Base-by-base conservation (phyloP, 2,113 vertebrate genomes). In the Terrapene triunguis region DNA sequence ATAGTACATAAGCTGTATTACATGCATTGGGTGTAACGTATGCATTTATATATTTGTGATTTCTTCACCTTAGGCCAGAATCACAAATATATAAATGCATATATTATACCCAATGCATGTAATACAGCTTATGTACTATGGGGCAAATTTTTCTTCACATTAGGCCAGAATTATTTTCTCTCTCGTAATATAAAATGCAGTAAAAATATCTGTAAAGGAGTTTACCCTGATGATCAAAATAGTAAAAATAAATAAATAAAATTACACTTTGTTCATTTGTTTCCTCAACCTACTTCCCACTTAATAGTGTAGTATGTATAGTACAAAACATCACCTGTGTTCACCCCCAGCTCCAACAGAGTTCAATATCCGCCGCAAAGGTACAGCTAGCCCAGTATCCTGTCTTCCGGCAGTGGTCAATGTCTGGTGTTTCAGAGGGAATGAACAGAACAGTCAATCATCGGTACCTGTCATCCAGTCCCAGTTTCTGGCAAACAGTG, bases 121-220 rank as follows among this genome's bases (percentile, higher is more conserved):
- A 86, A 94, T 0, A 13, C 92, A 44, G 88, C 2, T 1, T 81
- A 7, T 21, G 85, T 89, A 81, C 74, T 88, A 89, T 1, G 0
- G 88, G 92, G 87, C 93, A 94, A 81, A 86, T 92, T 86, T 88
- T 93, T 97, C 90, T 78, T 84, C 62, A 53, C 38, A 86, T 89
- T 12, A 62, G 38, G 65, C 16, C 93, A 92, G 95, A 96, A 96
- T 97, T 97, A 97, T 89, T 97, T 93, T 96, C 2, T 96, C 94
- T 96, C 90, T 97, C 95, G 89, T 35, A 96, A 89, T 92, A 87
- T 89, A 87, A 42, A 42, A 76, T 44, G 72, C 38, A 76, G 44
- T 78, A 14, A 29, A 74, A 47, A 78, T 94, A 96, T 95, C 93
- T 86, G 90, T 94, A 95, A 95, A 97, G 94, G 94, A 96, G 91